These are phyloP conservation scores for Bombus affinis DNA, from an alignment of 1,140 invertebrate species.

Conservation along the genomic window DNA sequence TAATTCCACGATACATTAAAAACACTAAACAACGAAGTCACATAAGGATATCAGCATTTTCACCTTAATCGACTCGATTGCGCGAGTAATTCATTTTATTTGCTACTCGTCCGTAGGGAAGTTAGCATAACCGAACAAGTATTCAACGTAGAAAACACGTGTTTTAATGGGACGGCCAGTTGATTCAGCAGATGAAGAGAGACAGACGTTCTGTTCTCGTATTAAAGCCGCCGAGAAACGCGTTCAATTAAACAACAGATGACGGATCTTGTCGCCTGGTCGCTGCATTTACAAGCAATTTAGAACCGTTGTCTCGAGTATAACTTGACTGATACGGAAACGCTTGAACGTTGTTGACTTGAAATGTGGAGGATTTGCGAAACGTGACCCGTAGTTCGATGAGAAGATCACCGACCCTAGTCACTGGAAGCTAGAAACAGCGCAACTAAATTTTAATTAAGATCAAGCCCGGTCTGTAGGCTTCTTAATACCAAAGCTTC, in stretches of 20 bases:
- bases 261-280: not conserved
- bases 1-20: too few species aligned
- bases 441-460: not conserved
- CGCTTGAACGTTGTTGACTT: not conserved
- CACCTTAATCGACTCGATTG: too few species aligned
- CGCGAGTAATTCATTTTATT: too few species aligned
- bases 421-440: not conserved
- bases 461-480: not conserved
- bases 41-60: too few species aligned
- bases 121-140: too few species aligned
- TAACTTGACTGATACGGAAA: not conserved
- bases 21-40: too few species aligned
- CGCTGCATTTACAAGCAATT: not conserved
- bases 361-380: not conserved
- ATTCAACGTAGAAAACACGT: too few species aligned
- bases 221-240: too few species aligned
- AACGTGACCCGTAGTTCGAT: not conserved
- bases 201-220: not conserved
- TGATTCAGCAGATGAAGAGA: too few species aligned
- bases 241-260: not conserved
- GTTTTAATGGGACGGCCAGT: too few species aligned
- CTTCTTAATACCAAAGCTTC: not conserved
- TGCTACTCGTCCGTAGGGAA: too few species aligned
- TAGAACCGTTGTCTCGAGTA: not conserved
- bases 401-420: not conserved